A percentile compares a stretch with the other conserved stretches of the same genome.
Conservation (phyloP, 2,113 vertebrate genomes). For the Formicarius rufipectus region DNA sequence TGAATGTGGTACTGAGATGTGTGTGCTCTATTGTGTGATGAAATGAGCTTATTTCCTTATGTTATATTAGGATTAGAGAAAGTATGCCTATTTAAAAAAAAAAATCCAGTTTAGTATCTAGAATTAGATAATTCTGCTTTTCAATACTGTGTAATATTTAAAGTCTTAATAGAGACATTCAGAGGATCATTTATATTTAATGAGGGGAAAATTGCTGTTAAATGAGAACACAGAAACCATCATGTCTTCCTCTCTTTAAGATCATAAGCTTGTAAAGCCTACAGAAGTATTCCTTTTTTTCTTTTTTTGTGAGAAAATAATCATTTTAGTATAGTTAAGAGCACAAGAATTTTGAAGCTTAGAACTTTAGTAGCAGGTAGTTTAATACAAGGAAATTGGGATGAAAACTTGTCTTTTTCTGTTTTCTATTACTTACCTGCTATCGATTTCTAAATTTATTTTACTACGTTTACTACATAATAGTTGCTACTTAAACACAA, state of each 20-base stretch:
- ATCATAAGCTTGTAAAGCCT: neutral
- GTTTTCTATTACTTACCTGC: neutral
- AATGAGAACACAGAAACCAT: neutral
- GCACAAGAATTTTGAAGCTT: neutral
- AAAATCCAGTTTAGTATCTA: neutral
- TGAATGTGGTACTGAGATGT: neutral
- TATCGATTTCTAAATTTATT: neutral
- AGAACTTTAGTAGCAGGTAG: neutral
- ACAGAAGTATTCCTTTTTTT: neutral
- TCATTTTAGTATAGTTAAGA: neutral
- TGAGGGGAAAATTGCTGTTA: neutral
- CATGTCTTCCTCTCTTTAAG: neutral
- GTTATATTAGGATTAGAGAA: neutral
- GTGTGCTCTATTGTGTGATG: neutral
- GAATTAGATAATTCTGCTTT: neutral
- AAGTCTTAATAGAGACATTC: neutral
- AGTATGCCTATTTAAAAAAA: neutral
- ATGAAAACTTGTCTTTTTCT: neutral
- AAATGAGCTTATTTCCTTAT: neutral
- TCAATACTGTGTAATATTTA: neutral
- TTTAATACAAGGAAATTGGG: neutral
- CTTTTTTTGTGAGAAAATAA: neutral
- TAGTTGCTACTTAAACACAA: neutral
- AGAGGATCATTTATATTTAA: neutral
- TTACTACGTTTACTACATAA: neutral